A percentile compares a stretch with the other conserved stretches of the same genome.
phyloP scores from a whole-genome alignment of 2,113 vertebrate genomes.

The Glaucomys volans region DNA sequence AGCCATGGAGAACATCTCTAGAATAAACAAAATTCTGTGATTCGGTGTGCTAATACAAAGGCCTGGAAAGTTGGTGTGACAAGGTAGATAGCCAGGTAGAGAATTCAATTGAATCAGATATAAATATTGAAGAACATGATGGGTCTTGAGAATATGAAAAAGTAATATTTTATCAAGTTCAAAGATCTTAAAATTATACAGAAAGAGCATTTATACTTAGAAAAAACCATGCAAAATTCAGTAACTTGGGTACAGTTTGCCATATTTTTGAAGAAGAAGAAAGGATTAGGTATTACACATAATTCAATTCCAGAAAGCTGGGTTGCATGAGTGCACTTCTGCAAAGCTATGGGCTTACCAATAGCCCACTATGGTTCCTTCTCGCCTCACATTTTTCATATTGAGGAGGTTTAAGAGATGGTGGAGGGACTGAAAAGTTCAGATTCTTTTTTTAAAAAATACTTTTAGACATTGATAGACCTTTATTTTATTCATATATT shows the following conservation, averaged over 20 bases:
- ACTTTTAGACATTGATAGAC: too few species aligned
- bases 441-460: too few species aligned
- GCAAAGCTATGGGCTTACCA: not conserved
- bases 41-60: not conserved
- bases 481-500: too few species aligned
- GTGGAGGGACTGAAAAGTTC: not conserved
- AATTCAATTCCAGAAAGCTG: not conserved
- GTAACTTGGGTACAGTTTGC: not conserved
- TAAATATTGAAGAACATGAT: not conserved
- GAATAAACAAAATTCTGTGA: conserved; percentile 44
- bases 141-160: not conserved
- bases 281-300: not conserved
- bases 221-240: not conserved
- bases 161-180: not conserved
- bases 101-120: not conserved
- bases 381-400: not conserved
- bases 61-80: not conserved
- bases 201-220: not conserved
- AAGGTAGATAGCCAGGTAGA: not conserved
- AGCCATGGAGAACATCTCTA: not conserved
- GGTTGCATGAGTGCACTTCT: not conserved
- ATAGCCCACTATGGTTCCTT: not conserved
- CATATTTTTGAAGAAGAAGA: not conserved
- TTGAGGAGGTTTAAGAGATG: not conserved
- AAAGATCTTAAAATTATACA: conserved; percentile 21